A percentile compares a stretch with the other conserved stretches of the same genome.
These are phyloP conservation scores for Poecilia gillii DNA, from an alignment of 2,797 vertebrate species.

Conservation along the genomic window DNA sequence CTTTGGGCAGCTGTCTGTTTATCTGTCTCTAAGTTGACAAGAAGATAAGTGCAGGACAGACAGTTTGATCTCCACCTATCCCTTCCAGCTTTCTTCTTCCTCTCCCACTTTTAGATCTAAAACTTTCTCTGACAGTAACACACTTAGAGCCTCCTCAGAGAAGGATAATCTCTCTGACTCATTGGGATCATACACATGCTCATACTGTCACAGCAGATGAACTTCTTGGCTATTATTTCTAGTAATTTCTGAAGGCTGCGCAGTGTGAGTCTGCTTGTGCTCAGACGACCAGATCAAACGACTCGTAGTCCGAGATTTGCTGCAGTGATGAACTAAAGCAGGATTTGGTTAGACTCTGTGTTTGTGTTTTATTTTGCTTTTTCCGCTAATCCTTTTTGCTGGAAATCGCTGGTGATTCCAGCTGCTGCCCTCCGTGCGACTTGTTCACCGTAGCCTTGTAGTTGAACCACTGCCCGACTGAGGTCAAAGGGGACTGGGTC, in stretches of 20 bases:
- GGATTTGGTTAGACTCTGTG: slow-evolving; percentile 57
- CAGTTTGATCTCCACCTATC: slow-evolving; percentile 56
- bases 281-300: slow-evolving; percentile 23
- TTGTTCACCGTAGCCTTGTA: slow-evolving; percentile 36
- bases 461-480: slow-evolving; percentile 24
- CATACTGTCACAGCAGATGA: neutral
- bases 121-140: slow-evolving; percentile 47
- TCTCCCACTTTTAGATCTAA: slow-evolving; percentile 36
- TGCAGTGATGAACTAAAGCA: slow-evolving; percentile 43
- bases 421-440: slow-evolving; percentile 28
- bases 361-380: slow-evolving; percentile 62
- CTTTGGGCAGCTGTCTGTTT: slow-evolving; percentile 68
- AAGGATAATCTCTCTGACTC: slow-evolving; percentile 1
- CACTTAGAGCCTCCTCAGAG: slow-evolving; percentile 17
- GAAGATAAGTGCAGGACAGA: slow-evolving; percentile 52
- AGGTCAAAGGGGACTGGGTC: slow-evolving; percentile 70
- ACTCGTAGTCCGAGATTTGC: slow-evolving; percentile 34
- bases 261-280: slow-evolving; percentile 28
- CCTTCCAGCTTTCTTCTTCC: slow-evolving; percentile 15
- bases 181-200: slow-evolving; percentile 21
- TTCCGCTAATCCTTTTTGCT: slow-evolving; percentile 59
- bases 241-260: neutral
- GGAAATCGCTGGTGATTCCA: slow-evolving; percentile 34
- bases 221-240: slow-evolving; percentile 15
- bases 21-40: slow-evolving; percentile 53